These are phyloP conservation scores for Prionace glauca DNA, from an alignment of 2,797 vertebrate species.

Conservation along the genomic window DNA sequence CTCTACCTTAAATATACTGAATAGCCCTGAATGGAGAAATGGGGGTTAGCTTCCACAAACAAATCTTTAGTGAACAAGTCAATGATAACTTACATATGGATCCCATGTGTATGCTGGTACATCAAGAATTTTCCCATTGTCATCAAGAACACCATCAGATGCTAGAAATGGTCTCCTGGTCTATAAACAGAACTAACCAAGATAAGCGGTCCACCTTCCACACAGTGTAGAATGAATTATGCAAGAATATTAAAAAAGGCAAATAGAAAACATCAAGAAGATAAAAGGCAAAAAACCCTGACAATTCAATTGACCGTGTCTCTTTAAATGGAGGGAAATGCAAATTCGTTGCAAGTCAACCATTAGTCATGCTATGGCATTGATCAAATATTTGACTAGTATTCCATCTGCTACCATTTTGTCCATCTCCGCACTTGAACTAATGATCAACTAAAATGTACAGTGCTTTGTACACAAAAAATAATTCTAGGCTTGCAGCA, in stretches of 20 bases:
- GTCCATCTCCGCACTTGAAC: background rate
- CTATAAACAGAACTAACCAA: background rate
- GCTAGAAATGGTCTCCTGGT: background rate
- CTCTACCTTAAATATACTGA: too few relatives aligned
- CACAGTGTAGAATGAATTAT: background rate
- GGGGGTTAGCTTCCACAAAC: background rate
- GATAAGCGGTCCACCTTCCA: background rate
- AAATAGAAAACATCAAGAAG: background rate
- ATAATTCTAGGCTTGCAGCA: background rate
- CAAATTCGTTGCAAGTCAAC: background rate
- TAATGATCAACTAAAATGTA: background rate
- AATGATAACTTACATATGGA: too few relatives aligned
- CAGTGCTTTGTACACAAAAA: background rate
- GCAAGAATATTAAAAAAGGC: background rate
- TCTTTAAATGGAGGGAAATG: background rate
- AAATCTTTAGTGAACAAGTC: background rate
- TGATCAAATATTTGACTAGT: slow-evolving; percentile 1
- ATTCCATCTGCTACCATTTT: slow-evolving; percentile 14
- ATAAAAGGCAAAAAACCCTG: background rate
- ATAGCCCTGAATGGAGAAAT: background rate
- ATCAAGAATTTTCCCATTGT: background rate
- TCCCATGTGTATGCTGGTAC: background rate
- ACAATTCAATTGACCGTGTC: background rate
- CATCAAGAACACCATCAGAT: background rate
- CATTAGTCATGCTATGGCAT: background rate